These are phyloP conservation scores for Falco columbarius DNA, from an alignment of 2,797 vertebrate genomes.

Conservation along the genomic window DNA sequence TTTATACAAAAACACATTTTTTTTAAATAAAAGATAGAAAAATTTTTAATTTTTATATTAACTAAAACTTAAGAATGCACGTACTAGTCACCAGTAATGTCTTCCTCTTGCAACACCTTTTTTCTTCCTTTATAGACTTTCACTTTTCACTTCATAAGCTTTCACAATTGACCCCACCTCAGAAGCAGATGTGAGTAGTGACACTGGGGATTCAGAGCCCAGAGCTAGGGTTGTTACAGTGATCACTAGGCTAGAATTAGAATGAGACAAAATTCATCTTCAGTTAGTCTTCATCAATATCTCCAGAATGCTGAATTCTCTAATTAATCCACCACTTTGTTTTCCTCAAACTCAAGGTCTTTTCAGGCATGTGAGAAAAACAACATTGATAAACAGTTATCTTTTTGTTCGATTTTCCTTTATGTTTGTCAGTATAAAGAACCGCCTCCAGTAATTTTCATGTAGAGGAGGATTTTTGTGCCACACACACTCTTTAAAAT, in stretches of 20 bases:
- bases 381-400: neutral
- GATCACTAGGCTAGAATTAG: neutral
- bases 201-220: neutral
- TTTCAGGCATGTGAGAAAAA: neutral
- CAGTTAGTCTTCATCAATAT: neutral
- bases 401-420: neutral
- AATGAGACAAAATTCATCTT: neutral
- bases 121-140: neutral
- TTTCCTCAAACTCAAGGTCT: neutral
- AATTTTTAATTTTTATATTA: neutral
- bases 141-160: neutral
- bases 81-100: neutral
- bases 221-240: neutral
- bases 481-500: neutral
- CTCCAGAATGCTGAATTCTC: neutral
- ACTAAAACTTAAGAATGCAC: neutral
- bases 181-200: neutral
- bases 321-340: neutral
- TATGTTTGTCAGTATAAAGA: neutral
- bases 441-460: neutral
- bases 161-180: neutral
- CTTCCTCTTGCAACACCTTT: neutral
- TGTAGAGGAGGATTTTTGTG: neutral
- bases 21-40: neutral
- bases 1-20: neutral